Evolutionary conservation across 2,888 invertebrate genomes (phyloP).

Genomic region (Diplolepis rosae): DNA sequence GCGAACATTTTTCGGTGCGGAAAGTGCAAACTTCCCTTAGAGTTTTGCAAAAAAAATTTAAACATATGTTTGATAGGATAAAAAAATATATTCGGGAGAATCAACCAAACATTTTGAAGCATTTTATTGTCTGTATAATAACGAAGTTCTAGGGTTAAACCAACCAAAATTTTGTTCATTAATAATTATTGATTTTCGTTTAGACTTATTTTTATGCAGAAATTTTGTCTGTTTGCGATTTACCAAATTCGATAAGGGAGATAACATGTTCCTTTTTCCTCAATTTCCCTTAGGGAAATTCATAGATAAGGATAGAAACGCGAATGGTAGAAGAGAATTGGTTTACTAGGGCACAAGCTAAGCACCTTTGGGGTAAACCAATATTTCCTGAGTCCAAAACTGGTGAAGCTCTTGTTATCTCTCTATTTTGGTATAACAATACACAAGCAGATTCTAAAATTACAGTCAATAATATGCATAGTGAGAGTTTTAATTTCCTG

Average conservation of each 20-base stretch:
- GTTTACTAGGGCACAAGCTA: background rate
- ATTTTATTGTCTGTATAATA: background rate
- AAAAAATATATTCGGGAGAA: too few species aligned
- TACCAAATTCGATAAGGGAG: background rate
- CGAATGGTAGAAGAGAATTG: background rate
- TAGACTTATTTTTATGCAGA: background rate
- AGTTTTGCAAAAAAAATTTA: too few species aligned
- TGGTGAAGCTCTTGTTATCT: conserved; percentile 21
- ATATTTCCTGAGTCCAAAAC: conserved; percentile 19
- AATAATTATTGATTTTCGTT: background rate
- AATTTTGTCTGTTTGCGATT: background rate
- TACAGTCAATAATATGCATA: background rate
- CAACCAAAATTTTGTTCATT: too few species aligned
- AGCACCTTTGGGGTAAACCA: conserved; percentile 27
- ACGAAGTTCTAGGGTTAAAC: too few species aligned
- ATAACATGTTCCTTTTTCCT: conserved; percentile 1
- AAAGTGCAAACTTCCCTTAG: too few species aligned
- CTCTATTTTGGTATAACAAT: background rate
- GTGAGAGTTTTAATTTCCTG: background rate
- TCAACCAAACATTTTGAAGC: too few species aligned
- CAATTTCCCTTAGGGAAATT: conserved; percentile 6
- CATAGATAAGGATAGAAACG: background rate
- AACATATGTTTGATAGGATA: too few species aligned
- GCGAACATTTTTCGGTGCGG: too few species aligned
- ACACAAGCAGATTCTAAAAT: background rate